phyloP scores from a whole-genome alignment of 2,113 vertebrate species.

The Sarotherodon lohbergeri region DNA sequence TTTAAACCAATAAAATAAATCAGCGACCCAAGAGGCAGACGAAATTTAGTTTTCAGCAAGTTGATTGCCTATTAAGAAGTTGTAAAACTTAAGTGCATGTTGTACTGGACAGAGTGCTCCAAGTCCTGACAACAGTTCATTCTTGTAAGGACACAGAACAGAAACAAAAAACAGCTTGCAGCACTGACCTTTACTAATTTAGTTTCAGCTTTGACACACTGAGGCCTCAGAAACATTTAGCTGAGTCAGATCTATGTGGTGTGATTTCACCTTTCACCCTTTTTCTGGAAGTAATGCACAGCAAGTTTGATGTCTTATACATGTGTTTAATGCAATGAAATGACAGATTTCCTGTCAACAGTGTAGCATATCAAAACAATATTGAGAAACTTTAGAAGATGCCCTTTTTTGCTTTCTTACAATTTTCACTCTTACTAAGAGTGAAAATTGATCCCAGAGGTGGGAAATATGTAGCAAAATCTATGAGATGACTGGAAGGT shows the following conservation, averaged over 20 bases:
- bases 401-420: not conserved
- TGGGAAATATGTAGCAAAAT: not conserved
- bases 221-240: constrained; percentile 24
- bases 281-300: not conserved
- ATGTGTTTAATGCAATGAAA: not conserved
- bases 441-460: not conserved
- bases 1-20: not conserved
- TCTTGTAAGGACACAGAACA: not conserved
- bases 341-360: not conserved
- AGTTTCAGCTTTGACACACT: not conserved
- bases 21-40: not conserved
- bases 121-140: not conserved
- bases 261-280: constrained; percentile 32
- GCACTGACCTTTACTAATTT: not conserved
- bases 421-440: not conserved
- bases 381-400: not conserved
- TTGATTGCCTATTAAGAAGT: not conserved
- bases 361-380: not conserved
- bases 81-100: not conserved
- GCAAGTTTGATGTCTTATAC: not conserved
- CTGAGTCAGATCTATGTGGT: constrained; percentile 34
- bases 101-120: not conserved
- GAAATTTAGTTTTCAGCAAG: not conserved
- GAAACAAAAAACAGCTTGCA: not conserved
- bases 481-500: not conserved